Base-by-base conservation (phyloP, 1,140 invertebrate species). In the Anoplophora glabripennis region DNA sequence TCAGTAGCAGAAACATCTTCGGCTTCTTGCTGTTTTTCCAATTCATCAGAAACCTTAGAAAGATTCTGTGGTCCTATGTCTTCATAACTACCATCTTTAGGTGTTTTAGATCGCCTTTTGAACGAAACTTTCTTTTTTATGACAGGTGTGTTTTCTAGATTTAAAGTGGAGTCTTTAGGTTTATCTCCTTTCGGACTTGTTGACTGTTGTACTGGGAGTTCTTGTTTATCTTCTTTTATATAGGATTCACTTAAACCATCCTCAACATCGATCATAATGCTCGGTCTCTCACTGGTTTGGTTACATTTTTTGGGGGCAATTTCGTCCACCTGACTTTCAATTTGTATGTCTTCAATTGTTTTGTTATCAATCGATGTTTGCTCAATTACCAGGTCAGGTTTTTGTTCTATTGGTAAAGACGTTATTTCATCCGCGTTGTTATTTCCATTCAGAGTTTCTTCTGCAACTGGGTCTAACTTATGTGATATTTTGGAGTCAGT, bases 51-150 rank as follows among this genome's bases (percentile, higher is more conserved):
- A 11, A 49, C 4, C 0, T 46, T 7, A 40, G 11, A 40, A 4
- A 4, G 2, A 28, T 28, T 28, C 5, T 28, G 21, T 2, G 21
- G 21, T 72, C 75, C 61, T 73, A 72, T 66, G 53, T 80, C 78
- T 57, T 79, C 76, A 41, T 72, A 69, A 51, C 63, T 63, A 21
- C 57, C 61, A 34, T 71, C 57, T 59, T 61, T 62, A 4, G 48
- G 44, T 8, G 48, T 38, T 52, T 65, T 72, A 14, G 74, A 57
- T 58, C 60, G 62, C 17, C 60, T 57, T 67, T 70, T 78, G 72
- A 67, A 81, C 55, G 53, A 78, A 65, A 68, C 70, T 58, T 67
- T 77, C 71, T 68, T 81, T 75, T 73, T 81, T 72, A 59, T 64
- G 51, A 52, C 76, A 49, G 73, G 78, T 67, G 77, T 79, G 7